phyloP scores from a whole-genome alignment of 2,888 invertebrate species.

The Myopa tessellatipennis region DNA sequence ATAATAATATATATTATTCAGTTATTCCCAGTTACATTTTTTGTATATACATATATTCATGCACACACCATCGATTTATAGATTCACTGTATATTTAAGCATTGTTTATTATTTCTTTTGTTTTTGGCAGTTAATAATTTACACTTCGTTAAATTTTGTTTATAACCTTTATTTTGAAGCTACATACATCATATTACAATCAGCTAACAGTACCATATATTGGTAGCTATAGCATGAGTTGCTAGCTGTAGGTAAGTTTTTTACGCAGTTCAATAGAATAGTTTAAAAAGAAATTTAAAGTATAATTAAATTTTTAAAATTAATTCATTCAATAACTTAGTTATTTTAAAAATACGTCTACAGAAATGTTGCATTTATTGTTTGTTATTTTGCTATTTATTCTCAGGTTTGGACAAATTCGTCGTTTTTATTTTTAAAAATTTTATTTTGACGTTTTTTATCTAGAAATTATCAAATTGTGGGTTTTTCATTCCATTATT shows the following conservation, averaged over 20 bases:
- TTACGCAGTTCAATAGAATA: neutral
- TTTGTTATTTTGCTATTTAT: no score
- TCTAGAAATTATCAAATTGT: no score
- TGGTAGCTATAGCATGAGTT: neutral
- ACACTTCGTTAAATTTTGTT: conserved; percentile 32
- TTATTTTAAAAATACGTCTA: no score
- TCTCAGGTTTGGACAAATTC: no score
- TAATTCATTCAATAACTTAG: no score
- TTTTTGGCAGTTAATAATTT: conserved; percentile 35
- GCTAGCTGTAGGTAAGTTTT: neutral
- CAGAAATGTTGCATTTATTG: no score
- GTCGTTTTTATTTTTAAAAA: no score
- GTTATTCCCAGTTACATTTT: neutral
- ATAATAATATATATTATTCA: conserved; percentile 21
- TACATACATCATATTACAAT: neutral
- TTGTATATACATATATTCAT: conserved; percentile 30
- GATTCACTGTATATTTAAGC: conserved; percentile 18
- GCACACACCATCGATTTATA: neutral
- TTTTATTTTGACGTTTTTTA: no score
- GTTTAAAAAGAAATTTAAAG: neutral
- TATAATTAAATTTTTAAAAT: neutral
- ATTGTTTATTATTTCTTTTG: conserved; percentile 24
- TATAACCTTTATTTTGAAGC: neutral
- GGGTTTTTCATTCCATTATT: no score
- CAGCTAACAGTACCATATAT: conserved; percentile 6